phyloP scores from a whole-genome alignment of 1,140 invertebrate genomes.

The Dendrolimus punctatus region DNA sequence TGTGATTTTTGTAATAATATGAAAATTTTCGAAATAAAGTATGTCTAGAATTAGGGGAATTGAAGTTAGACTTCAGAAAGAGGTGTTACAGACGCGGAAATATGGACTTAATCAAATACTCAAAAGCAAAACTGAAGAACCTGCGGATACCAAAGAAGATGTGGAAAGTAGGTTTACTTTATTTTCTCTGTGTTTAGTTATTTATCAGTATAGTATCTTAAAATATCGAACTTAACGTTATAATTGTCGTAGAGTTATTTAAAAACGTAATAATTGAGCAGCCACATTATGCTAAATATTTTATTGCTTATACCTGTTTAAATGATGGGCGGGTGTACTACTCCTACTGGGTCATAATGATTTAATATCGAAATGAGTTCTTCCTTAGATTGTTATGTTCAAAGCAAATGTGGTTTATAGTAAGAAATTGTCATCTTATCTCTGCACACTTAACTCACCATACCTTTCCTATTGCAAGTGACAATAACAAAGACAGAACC shows the following conservation, averaged over 20 bases:
- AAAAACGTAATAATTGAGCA: no score
- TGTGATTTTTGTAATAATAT: conserved; percentile 2
- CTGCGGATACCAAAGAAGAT: conserved; percentile 36
- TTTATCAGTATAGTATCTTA: conserved; percentile 4
- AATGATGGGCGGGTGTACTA: no score
- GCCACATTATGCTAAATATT: no score
- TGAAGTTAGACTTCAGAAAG: conserved; percentile 42
- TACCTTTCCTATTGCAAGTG: no score
- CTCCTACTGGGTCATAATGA: no score
- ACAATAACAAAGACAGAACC: no score
- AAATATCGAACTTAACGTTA: background rate
- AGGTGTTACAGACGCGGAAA: conserved; percentile 25
- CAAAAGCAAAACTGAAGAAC: conserved; percentile 36
- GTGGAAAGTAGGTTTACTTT: conserved; percentile 44
- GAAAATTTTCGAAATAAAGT: background rate
- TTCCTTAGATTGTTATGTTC: no score
- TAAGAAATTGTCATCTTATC: no score
- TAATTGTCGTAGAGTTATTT: background rate
- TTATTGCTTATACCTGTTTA: no score
- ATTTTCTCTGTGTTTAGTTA: conserved; percentile 2
- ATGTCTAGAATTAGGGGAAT: conserved; percentile 58
- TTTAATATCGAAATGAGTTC: no score
- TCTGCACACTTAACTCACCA: no score
- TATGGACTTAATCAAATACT: conserved; percentile 26
- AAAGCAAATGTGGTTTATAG: no score